Evolutionary conservation across 2,888 invertebrate species (phyloP).

Genomic region (Leptinotarsa juncta): DNA sequence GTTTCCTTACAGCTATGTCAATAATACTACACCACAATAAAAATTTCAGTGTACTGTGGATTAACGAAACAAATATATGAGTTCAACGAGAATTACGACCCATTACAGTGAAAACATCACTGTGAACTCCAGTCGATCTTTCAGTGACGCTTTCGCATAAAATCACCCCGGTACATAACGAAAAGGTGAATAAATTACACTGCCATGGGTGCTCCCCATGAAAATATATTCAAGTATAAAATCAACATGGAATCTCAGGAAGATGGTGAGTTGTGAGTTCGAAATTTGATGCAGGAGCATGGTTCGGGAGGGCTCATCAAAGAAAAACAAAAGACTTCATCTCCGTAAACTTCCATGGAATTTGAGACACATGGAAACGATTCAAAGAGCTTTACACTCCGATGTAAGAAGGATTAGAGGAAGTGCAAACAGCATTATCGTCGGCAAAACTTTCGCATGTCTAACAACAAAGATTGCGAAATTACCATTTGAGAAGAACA

Average conservation of each 20-base stretch:
- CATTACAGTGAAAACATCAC: too few species aligned
- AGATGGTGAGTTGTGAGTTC: neutral
- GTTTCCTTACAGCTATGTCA: too few species aligned
- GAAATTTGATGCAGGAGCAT: constrained; percentile 34
- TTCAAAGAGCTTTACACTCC: constrained; percentile 32
- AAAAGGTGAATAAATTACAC: too few species aligned
- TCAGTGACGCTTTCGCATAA: too few species aligned
- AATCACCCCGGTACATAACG: too few species aligned
- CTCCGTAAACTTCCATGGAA: constrained; percentile 29
- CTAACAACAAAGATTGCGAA: neutral
- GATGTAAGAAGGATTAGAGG: constrained; percentile 34
- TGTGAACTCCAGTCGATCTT: too few species aligned
- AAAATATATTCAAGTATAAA: neutral
- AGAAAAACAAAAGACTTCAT: constrained; percentile 36
- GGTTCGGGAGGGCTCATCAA: constrained; percentile 36
- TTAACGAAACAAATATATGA: too few species aligned
- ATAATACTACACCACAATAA: too few species aligned
- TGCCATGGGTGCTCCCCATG: neutral
- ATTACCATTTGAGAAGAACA: neutral
- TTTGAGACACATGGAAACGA: constrained; percentile 31
- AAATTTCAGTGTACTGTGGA: too few species aligned
- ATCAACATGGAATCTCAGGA: neutral
- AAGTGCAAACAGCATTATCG: constrained; percentile 27
- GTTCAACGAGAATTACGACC: too few species aligned
- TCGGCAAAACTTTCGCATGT: neutral